Base-by-base conservation (phyloP, 1,140 invertebrate species). In the Heliothis subflexa region DNA sequence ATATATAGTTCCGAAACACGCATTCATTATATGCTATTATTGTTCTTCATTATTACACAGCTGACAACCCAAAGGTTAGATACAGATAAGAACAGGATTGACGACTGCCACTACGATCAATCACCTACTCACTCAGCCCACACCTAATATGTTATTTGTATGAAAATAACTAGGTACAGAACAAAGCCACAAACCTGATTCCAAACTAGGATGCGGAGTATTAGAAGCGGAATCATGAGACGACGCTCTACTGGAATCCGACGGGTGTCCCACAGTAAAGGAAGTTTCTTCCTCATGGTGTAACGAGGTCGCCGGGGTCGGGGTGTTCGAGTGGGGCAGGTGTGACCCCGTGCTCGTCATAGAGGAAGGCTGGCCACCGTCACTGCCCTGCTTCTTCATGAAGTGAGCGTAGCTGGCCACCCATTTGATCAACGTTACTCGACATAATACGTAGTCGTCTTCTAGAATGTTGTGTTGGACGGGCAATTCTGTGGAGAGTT, bases 401-500 rank as follows among this genome's bases (percentile, higher is more conserved):
- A 97, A 96, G 87, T 98, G 97, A 2, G 97, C 97, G 85, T 97
- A 98, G 84, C 96, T 97, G 0, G 98, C 97, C 0, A 99, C 95
- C 98, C 98, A 99, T 94, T 98, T 98, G 52, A 99, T 97, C 11
- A 99, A 95, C 21, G 97, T 97, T 33, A 98, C 98, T 88, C 98
- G 96, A 85, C 97, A 98, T 80, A 97, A 85, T 45, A 96, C 91
- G 92, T 96, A 96, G 95, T 97, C 96, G 93, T 95, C 97, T 86
- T 97, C 95, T 83, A 96, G 64, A 64, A 95, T 94, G 61, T 92
- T 93, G 76, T 95, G 94, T 78, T 95, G 94, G 12, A 96, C 93
- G 66, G 96, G 96, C 78, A 97, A 89, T 84, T 96, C 95, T 95
- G 86, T 73, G 94, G 92, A 81, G 0, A 40, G 5, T 9, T 1